These are phyloP conservation scores for Diabrotica undecimpunctata DNA, from an alignment of 1,140 invertebrate genomes.

Conservation along the genomic window DNA sequence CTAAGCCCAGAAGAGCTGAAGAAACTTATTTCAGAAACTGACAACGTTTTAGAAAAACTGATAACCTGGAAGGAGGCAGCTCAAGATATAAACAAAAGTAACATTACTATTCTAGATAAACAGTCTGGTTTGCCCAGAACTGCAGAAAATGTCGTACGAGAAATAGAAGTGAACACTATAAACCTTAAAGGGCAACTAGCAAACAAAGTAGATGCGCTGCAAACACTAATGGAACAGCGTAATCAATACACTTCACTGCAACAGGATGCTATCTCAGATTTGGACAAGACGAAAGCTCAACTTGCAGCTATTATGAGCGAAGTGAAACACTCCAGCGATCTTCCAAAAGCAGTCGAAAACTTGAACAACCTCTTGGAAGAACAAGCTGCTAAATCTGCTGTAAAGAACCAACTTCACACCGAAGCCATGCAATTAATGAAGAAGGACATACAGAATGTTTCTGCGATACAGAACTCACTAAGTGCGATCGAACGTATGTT, in stretches of 20 bases:
- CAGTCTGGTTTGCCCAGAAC: conserved; percentile 64
- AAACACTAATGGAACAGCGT: conserved; percentile 66
- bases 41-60: conserved; percentile 61
- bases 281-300: conserved; percentile 55
- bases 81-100: conserved; percentile 63
- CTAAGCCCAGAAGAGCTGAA: conserved; percentile 62
- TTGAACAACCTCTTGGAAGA: conserved; percentile 53
- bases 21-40: conserved; percentile 64
- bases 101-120: conserved; percentile 61
- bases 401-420: conserved; percentile 61
- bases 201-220: conserved; percentile 61
- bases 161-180: conserved; percentile 66
- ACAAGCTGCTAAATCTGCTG: conserved; percentile 52
- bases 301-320: conserved; percentile 54
- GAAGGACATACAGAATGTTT: conserved; percentile 74
- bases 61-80: conserved; percentile 66
- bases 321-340: conserved; percentile 53
- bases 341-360: conserved; percentile 59
- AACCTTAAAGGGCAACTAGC: conserved; percentile 61
- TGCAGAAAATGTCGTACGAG: conserved; percentile 63
- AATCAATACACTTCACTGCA: conserved; percentile 65
- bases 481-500: conserved; percentile 73
- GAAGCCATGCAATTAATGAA: conserved; percentile 74
- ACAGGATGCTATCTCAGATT: conserved; percentile 59
- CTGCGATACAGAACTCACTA: conserved; percentile 72